Evolutionary conservation across 2,888 invertebrate species (phyloP).

Genomic region (Autographa gamma): DNA sequence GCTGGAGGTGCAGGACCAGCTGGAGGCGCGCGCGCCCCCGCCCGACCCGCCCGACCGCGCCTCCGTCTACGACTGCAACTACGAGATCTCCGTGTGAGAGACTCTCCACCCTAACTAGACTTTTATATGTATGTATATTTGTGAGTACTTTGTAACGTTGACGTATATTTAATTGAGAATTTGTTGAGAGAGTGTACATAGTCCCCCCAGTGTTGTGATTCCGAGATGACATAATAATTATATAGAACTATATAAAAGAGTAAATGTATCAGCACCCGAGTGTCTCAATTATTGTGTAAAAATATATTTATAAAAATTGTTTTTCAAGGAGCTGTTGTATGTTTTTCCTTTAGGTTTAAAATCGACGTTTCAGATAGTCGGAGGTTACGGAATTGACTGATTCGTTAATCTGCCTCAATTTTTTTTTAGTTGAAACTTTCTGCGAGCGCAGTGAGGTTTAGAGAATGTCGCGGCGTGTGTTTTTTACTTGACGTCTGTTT

Average conservation of each 20-base stretch:
- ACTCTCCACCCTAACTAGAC: slow-evolving; percentile 25
- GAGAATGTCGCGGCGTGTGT: slow-evolving; percentile 55
- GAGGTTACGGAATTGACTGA: slow-evolving; percentile 78
- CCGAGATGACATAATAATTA: slow-evolving; percentile 71
- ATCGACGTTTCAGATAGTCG: slow-evolving; percentile 56
- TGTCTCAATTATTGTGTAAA: slow-evolving; percentile 65
- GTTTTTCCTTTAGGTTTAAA: slow-evolving; percentile 67
- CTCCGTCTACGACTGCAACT: slow-evolving; percentile 98
- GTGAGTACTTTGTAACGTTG: slow-evolving; percentile 75
- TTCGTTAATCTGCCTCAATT: slow-evolving; percentile 74
- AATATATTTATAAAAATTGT: slow-evolving; percentile 62
- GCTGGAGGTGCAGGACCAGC: slow-evolving; percentile 96
- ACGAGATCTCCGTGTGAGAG: slow-evolving; percentile 97
- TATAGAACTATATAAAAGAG: slow-evolving; percentile 56
- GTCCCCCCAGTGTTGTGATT: slow-evolving; percentile 83
- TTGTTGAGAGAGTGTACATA: slow-evolving; percentile 79
- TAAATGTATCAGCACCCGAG: slow-evolving; percentile 59
- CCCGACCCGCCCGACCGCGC: slow-evolving; percentile 93
- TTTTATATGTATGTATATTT: slow-evolving; percentile 84
- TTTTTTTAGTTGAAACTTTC: slow-evolving; percentile 62
- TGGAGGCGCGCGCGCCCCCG: slow-evolving; percentile 92
- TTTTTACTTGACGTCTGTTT: slow-evolving; percentile 49
- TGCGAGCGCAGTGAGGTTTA: slow-evolving; percentile 55
- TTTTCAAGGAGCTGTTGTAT: slow-evolving; percentile 69
- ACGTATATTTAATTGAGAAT: slow-evolving; percentile 83